Evolutionary conservation across 2,888 invertebrate genomes (phyloP).

Genomic region (Ariolimax columbianus): DNA sequence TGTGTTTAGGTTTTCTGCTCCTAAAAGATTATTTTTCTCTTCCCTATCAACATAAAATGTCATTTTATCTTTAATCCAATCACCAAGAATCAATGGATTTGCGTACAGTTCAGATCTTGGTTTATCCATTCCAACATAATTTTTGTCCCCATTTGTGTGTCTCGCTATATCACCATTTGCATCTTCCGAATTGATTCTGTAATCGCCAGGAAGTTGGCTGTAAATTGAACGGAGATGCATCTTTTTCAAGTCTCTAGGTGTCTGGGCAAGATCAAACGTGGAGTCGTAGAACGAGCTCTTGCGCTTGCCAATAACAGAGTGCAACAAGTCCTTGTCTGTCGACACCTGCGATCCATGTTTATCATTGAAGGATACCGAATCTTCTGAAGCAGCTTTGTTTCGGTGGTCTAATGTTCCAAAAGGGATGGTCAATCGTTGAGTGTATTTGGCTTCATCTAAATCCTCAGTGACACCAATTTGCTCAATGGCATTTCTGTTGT

Average conservation of each 20-base stretch:
- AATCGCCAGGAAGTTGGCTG: not conserved
- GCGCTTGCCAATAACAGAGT: not conserved
- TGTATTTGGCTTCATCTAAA: not conserved
- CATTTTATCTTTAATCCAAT: constrained; percentile 15
- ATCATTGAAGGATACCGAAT: not conserved
- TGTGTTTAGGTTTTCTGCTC: not conserved
- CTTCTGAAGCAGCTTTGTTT: not conserved
- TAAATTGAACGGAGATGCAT: not conserved
- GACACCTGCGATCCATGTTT: not conserved
- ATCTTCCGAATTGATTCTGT: not conserved
- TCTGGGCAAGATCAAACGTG: not conserved
- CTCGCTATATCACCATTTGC: not conserved
- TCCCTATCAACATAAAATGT: not conserved
- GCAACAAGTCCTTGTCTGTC: not conserved
- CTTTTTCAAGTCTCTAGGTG: not conserved
- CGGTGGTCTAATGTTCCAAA: not conserved
- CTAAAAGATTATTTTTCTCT: not conserved
- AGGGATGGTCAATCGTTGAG: not conserved
- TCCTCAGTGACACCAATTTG: not conserved
- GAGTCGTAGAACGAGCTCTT: not conserved
- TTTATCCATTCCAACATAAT: not conserved
- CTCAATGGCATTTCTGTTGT: not conserved
- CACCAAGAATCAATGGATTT: constrained; percentile 5
- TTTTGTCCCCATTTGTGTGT: not conserved
- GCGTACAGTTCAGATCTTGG: constrained; percentile 37